These are phyloP conservation scores for Zoanthus sansibaricus DNA, from an alignment of 92 coral and sea anemone species.

Conservation along the genomic window DNA sequence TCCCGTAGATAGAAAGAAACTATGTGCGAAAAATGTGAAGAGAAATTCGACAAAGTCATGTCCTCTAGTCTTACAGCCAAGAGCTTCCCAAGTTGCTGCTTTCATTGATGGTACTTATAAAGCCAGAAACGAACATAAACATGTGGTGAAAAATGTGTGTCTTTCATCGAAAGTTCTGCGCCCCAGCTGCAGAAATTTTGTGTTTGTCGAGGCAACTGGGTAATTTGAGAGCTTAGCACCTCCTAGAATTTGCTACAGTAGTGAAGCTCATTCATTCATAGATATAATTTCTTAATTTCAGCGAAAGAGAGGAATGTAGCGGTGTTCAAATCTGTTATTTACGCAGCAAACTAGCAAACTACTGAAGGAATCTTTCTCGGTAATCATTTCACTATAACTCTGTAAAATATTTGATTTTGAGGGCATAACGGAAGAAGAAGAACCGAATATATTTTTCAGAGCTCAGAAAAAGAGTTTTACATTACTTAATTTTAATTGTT, in stretches of 20 bases:
- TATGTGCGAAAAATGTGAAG: too few species aligned
- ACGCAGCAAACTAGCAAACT: background rate
- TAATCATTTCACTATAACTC: background rate
- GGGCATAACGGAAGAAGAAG: background rate
- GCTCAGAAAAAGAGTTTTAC: background rate
- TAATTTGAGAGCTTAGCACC: background rate
- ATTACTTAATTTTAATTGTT: background rate
- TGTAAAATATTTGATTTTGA: background rate
- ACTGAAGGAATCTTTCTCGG: background rate
- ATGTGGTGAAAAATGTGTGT: background rate
- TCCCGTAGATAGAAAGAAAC: too few species aligned
- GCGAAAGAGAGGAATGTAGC: background rate
- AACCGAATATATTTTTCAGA: background rate
- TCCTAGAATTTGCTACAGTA: background rate
- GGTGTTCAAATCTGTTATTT: background rate
- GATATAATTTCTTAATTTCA: background rate
- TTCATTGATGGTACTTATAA: background rate
- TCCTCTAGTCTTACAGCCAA: too few species aligned
- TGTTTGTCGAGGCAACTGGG: background rate
- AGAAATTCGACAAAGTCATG: too few species aligned
- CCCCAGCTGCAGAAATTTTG: background rate
- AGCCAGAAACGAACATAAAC: background rate
- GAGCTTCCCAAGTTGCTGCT: too few species aligned
- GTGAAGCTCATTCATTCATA: background rate
- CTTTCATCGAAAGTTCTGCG: background rate